phyloP scores from a whole-genome alignment of 2,888 invertebrate genomes.

The Chelonus formosanus region DNA sequence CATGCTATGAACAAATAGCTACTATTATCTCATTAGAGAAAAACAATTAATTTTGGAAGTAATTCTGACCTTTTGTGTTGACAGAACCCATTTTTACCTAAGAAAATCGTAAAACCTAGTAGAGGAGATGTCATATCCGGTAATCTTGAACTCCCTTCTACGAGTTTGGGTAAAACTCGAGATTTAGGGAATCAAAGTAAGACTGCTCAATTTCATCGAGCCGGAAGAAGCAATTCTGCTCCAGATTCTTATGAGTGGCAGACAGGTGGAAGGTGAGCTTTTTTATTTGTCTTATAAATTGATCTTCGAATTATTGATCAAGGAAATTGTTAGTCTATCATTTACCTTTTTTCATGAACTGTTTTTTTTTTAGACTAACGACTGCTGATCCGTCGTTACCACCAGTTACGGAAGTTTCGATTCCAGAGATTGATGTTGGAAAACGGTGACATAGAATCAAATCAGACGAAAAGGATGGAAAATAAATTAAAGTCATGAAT shows the following conservation, averaged over 20 bases:
- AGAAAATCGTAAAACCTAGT: slow-evolving; percentile 53
- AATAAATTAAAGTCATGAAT: background rate
- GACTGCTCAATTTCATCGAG: slow-evolving; percentile 68
- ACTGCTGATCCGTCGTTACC: slow-evolving; percentile 68
- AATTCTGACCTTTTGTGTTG: background rate
- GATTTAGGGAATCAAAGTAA: slow-evolving; percentile 58
- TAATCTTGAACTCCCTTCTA: slow-evolving; percentile 40
- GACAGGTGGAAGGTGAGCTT: slow-evolving; percentile 52
- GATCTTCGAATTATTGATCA: too few relatives aligned
- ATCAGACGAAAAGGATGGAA: background rate
- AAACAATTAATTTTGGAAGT: background rate
- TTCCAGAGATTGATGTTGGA: slow-evolving; percentile 51
- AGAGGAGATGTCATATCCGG: slow-evolving; percentile 45
- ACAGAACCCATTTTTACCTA: slow-evolving; percentile 70
- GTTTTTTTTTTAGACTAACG: slow-evolving; percentile 63
- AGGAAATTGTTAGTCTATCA: too few relatives aligned
- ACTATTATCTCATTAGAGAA: background rate
- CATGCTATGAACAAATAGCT: too few relatives aligned
- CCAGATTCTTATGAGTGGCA: slow-evolving; percentile 74
- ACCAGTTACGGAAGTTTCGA: slow-evolving; percentile 65
- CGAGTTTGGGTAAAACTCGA: slow-evolving; percentile 31
- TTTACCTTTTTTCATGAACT: background rate
- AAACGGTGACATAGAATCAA: slow-evolving; percentile 49
- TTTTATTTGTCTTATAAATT: background rate
- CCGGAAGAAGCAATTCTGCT: slow-evolving; percentile 80